phyloP scores from a whole-genome alignment of 2,113 vertebrate species.

The Platycercus adscitus region DNA sequence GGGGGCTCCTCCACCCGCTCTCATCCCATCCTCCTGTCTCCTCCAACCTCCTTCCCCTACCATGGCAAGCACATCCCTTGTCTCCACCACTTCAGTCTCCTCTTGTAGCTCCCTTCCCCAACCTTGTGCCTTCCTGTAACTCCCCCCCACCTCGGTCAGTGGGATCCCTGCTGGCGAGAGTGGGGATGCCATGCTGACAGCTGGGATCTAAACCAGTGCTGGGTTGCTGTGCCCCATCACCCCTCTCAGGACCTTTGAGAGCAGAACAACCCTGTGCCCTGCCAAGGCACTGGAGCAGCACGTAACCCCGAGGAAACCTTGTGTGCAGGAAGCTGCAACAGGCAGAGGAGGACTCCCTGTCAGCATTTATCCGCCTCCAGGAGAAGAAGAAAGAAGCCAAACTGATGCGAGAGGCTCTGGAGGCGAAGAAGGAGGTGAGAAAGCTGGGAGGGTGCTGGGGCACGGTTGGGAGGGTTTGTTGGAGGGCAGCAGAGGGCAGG shows the following conservation, averaged over 20 bases:
- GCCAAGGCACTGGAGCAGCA: accelerated
- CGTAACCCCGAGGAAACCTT: accelerated
- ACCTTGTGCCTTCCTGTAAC: no score
- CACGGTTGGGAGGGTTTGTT: not conserved
- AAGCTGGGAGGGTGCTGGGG: accelerated
- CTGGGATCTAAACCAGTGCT: accelerated
- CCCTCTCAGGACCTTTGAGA: accelerated
- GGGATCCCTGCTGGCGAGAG: not conserved
- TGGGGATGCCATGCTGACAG: not conserved
- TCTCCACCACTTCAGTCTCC: not conserved
- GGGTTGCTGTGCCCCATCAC: not conserved
- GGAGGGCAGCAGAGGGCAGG: not conserved
- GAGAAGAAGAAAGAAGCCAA: constrained; percentile 68
- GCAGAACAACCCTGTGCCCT: not conserved
- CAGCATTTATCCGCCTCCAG: constrained; percentile 55
- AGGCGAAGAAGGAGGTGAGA: constrained; percentile 68
- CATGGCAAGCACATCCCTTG: accelerated
- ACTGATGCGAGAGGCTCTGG: constrained; percentile 55
- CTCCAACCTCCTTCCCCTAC: not conserved
- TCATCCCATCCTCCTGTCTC: no score
- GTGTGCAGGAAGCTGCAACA: constrained; percentile 53
- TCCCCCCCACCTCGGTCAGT: no score
- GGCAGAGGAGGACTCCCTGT: constrained; percentile 1
- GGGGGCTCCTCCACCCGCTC: not conserved
- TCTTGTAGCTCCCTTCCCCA: not conserved